Evolutionary conservation across 2,888 invertebrate genomes (phyloP).

Genomic region (Caenorhabditis imperialis): DNA sequence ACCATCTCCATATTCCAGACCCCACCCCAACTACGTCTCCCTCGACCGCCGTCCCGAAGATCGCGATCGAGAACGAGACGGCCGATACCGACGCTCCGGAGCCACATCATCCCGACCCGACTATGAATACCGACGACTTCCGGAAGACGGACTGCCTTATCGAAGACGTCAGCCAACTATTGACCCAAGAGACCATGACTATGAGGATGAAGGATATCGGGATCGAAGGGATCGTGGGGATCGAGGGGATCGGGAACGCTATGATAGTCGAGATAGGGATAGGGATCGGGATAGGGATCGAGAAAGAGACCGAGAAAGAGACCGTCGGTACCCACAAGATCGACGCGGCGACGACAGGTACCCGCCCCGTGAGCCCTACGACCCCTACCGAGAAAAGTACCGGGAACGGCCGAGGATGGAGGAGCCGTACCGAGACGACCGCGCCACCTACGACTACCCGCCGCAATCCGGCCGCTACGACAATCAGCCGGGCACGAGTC

Average conservation of each 20-base stretch:
- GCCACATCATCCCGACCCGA: constrained; percentile 21
- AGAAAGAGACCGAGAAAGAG: constrained; percentile 12
- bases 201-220: constrained; percentile 22
- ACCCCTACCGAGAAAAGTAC: constrained; percentile 43
- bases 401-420: constrained; percentile 37
- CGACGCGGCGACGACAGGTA: constrained; percentile 27
- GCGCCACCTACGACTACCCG: constrained; percentile 36
- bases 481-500: constrained; percentile 6
- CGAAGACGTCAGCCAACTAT: background rate
- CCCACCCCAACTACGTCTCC: constrained; percentile 66
- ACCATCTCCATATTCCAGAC: constrained; percentile 16
- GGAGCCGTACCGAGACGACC: constrained; percentile 21
- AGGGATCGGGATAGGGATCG: constrained; percentile 16
- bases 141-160: constrained; percentile 13
- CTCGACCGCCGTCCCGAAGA: constrained; percentile 64
- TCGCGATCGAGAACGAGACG: constrained; percentile 13
- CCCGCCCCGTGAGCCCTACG: constrained; percentile 10
- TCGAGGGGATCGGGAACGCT: constrained; percentile 16
- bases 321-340: constrained; percentile 21
- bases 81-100: constrained; percentile 23
- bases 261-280: constrained; percentile 29
- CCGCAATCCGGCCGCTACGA: constrained; percentile 11
- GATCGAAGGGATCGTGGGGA: constrained; percentile 23
- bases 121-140: constrained; percentile 40
- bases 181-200: constrained; percentile 7